Percentiles rank a stretch among this genome's conserved stretches.
Evolutionary conservation across 2,888 invertebrate genomes (phyloP).

Genomic region (Rhaphigaster nebulosa): DNA sequence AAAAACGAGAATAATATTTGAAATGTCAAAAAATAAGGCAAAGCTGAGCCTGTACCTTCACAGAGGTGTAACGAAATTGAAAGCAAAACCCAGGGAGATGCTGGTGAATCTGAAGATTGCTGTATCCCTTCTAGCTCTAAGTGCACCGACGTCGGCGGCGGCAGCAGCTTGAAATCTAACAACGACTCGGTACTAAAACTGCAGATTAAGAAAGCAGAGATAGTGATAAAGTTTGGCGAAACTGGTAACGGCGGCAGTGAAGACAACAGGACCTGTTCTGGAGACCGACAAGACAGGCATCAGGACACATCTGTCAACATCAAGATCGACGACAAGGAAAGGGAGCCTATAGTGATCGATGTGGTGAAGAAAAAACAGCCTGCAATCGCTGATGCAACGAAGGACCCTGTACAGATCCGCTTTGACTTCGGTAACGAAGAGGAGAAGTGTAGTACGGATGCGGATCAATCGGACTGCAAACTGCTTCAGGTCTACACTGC

Average conservation of each 20-base stretch:
- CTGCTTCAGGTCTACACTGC: conserved; percentile 54
- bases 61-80: conserved; percentile 62
- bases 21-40: no score
- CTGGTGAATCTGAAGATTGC: conserved; percentile 54
- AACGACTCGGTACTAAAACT: conserved; percentile 66
- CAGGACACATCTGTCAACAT: conserved; percentile 66
- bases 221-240: conserved; percentile 67
- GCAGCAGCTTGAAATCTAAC: conserved; percentile 58
- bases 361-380: conserved; percentile 64
- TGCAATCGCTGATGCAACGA: background rate
- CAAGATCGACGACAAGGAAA: conserved; percentile 66
- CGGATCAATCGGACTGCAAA: conserved; percentile 54
- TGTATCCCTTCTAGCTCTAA: conserved; percentile 53
- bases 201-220: conserved; percentile 67
- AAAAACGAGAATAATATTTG: no score
- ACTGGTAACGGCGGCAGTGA: conserved; percentile 59
- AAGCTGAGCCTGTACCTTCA: no score
- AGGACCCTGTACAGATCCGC: conserved; percentile 65
- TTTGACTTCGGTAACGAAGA: conserved; percentile 65
- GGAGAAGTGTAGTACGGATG: conserved; percentile 61
- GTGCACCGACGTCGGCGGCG: conserved; percentile 33
- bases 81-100: conserved; percentile 53
- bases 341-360: conserved; percentile 65
- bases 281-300: conserved; percentile 54
- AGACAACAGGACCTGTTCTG: conserved; percentile 53